These are phyloP conservation scores for Hippopotamyrus pictus DNA, from an alignment of 2,797 vertebrate species.

Conservation along the genomic window DNA sequence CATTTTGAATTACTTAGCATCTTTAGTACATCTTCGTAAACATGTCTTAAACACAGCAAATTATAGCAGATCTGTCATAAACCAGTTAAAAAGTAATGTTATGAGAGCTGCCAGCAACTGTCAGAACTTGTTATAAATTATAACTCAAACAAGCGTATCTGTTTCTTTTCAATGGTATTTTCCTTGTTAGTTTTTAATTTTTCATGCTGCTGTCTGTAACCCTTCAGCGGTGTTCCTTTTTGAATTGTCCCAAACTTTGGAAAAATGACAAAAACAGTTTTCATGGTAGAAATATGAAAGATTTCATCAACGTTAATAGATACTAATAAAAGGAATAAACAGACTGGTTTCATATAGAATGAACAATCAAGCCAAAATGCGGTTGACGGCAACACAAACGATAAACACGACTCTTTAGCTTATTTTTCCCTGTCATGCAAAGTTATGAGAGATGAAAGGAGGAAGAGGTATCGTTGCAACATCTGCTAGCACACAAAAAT, in stretches of 20 bases:
- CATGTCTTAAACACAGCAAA: background rate
- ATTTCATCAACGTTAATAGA: background rate
- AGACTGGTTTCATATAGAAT: background rate
- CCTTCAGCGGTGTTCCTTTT: background rate
- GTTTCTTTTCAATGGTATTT: background rate
- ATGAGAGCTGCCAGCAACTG: background rate
- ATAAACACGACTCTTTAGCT: background rate
- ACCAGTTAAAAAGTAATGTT: background rate
- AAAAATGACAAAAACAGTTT: slow-evolving; percentile 4
- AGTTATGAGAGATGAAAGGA: background rate
- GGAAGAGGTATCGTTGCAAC: background rate
- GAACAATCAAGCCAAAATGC: background rate
- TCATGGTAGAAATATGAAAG: background rate
- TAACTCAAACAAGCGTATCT: background rate
- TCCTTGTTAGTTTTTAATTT: background rate
- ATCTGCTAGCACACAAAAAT: background rate
- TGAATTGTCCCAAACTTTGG: background rate
- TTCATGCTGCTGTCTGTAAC: background rate
- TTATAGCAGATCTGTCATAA: background rate
- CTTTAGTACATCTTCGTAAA: background rate
- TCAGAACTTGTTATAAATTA: background rate
- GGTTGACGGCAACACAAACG: background rate
- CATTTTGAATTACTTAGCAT: background rate
- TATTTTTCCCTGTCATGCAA: background rate
- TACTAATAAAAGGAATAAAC: background rate